Evolutionary conservation across 2,113 vertebrate genomes (phyloP).

Genomic region (Cyanoliseus patagonus): DNA sequence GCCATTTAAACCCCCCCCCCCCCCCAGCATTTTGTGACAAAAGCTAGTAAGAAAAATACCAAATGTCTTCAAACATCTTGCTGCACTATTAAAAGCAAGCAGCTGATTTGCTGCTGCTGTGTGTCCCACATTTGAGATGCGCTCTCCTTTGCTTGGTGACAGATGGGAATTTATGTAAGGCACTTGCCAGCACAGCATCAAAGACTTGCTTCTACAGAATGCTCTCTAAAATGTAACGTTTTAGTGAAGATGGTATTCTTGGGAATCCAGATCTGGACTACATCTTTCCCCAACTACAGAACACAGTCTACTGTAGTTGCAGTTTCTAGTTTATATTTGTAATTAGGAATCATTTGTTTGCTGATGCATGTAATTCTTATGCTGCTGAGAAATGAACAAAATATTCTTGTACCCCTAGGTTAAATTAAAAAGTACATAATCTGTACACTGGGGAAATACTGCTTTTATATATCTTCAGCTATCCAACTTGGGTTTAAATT

Average conservation of each 20-base stretch:
- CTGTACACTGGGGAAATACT: background rate
- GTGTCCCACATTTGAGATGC: background rate
- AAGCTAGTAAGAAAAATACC: constrained; percentile 4
- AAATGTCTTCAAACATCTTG: background rate
- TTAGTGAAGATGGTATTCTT: background rate
- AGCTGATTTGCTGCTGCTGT: background rate
- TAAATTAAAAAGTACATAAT: background rate
- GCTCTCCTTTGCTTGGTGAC: background rate
- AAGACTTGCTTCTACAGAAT: background rate
- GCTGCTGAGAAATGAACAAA: background rate
- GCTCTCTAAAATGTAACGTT: background rate
- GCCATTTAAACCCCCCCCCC: background rate
- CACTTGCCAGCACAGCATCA: constrained; percentile 5
- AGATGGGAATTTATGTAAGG: constrained; percentile 63
- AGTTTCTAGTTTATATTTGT: background rate
- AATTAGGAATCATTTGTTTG: background rate
- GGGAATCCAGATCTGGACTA: background rate
- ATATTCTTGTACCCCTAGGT: background rate
- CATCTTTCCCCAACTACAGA: background rate
- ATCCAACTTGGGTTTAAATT: background rate
- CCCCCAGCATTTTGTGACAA: background rate
- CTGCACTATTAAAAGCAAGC: constrained; percentile 34
- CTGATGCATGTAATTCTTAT: background rate
- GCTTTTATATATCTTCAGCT: background rate
- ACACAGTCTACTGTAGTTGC: background rate